A percentile compares a stretch with the other conserved stretches of the same genome.
phyloP scores from a whole-genome alignment of 2,888 invertebrate genomes.

The Ptilodon capucinus region DNA sequence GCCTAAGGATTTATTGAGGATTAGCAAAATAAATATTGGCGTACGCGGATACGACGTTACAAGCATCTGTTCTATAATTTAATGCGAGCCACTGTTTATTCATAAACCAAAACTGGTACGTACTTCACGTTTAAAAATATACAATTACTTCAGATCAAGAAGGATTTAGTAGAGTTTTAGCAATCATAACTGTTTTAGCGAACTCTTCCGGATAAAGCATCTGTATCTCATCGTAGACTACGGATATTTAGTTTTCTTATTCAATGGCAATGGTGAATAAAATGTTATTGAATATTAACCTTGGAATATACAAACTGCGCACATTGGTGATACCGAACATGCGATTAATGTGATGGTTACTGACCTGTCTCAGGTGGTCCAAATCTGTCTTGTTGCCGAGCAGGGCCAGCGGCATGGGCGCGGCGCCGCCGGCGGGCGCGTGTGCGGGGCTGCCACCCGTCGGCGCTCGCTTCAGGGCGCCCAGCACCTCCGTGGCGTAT shows the following conservation, averaged over 20 bases:
- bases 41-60: not conserved
- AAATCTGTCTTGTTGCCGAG: conserved; percentile 91
- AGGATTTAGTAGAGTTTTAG: not conserved
- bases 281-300: not conserved
- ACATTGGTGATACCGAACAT: not conserved
- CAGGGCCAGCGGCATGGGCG: conserved; percentile 84
- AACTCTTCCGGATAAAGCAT: not conserved
- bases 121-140: not conserved
- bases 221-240: not conserved
- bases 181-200: not conserved
- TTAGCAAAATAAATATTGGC: not conserved
- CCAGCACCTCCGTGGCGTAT: conserved; percentile 85
- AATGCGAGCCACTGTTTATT: not conserved
- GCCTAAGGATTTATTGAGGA: not conserved
- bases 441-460: conserved; percentile 82
- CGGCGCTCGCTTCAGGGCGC: conserved; percentile 81
- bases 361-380: conserved; percentile 89
- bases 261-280: not conserved
- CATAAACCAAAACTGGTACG: not conserved
- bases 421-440: conserved; percentile 77
- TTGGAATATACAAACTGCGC: not conserved
- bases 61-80: not conserved
- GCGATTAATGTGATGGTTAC: conserved; percentile 23
- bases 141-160: not conserved
- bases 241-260: not conserved